Conservation (phyloP, 2,888 invertebrate species). For the Caenorhabditis macrosperma region DNA sequence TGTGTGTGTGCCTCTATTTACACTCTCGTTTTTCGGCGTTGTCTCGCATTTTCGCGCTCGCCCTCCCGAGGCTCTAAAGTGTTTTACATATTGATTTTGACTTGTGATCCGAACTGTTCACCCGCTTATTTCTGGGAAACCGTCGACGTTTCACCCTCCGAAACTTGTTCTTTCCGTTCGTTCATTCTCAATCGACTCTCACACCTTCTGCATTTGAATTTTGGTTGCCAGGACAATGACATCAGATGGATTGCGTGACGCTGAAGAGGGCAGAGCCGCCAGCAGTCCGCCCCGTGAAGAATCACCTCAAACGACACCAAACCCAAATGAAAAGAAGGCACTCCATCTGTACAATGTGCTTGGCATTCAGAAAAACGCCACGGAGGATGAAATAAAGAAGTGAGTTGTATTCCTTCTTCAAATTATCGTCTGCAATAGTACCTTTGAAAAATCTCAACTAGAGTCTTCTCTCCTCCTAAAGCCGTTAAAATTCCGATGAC, state of each 20-base stretch:
- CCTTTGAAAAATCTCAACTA: too few relatives aligned
- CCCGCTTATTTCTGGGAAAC: constrained; percentile 24
- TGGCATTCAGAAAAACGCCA: constrained; percentile 75
- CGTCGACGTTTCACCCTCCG: constrained; percentile 31
- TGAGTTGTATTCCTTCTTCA: too few relatives aligned
- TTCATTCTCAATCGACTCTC: constrained; percentile 6
- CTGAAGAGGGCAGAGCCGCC: constrained; percentile 53
- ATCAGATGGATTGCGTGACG: constrained; percentile 45
- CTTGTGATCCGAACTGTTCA: constrained; percentile 54
- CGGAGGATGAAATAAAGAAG: constrained; percentile 79
- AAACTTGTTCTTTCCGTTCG: constrained; percentile 10
- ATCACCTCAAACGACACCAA: neutral
- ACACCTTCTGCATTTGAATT: constrained; percentile 1
- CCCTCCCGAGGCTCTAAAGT: constrained; percentile 37
- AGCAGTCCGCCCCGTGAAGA: constrained; percentile 19
- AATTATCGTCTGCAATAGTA: too few relatives aligned
- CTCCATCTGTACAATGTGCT: constrained; percentile 75
- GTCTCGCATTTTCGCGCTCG: constrained; percentile 35
- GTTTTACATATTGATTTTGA: constrained; percentile 59
- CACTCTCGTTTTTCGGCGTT: constrained; percentile 40
- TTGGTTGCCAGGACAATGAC: constrained; percentile 19
- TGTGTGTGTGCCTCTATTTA: constrained; percentile 36
- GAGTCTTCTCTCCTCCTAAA: neutral
- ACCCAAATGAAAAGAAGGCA: constrained; percentile 54
- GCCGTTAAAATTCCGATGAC: neutral